A percentile compares a stretch with the other conserved stretches of the same genome.
phyloP scores from a whole-genome alignment of 2,888 invertebrate species.

The Scotopteryx bipunctaria region DNA sequence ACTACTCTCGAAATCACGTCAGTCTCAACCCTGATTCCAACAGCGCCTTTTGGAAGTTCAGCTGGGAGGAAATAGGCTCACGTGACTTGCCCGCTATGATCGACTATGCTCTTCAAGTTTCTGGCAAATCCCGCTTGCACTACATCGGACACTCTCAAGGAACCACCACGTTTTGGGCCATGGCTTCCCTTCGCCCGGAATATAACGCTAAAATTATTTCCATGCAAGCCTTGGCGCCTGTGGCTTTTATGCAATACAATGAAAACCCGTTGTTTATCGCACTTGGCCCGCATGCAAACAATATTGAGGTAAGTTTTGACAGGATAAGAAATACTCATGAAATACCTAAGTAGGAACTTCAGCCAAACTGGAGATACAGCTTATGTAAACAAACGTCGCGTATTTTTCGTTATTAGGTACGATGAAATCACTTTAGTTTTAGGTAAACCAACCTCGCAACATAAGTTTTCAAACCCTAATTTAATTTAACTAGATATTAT shows the following conservation, averaged over 20 bases:
- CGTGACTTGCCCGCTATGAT: slow-evolving; percentile 91
- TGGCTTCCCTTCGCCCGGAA: slow-evolving; percentile 84
- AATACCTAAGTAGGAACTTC: no score
- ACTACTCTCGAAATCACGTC: slow-evolving; percentile 82
- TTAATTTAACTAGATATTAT: no score
- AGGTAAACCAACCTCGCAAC: no score
- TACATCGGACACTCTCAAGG: slow-evolving; percentile 91
- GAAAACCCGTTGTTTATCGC: slow-evolving; percentile 68
- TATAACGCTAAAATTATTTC: slow-evolving; percentile 85
- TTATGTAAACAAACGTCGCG: no score
- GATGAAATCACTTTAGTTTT: no score
- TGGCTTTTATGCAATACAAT: slow-evolving; percentile 81
- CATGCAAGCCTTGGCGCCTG: slow-evolving; percentile 85
- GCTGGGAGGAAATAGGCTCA: slow-evolving; percentile 91
- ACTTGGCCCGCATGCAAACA: slow-evolving; percentile 58
- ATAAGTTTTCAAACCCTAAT: no score
- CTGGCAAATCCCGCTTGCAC: slow-evolving; percentile 84
- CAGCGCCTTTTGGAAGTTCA: slow-evolving; percentile 85
- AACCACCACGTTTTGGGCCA: slow-evolving; percentile 85
- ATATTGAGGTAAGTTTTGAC: slow-evolving; percentile 55
- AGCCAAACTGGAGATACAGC: no score
- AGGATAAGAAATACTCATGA: no score
- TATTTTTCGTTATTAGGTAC: no score
- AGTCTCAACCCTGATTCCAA: slow-evolving; percentile 54
- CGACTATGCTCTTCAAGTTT: slow-evolving; percentile 84